Percentiles rank a stretch among this genome's conserved stretches.
phyloP scores from a whole-genome alignment of 2,888 invertebrate species.

The Camponotus fellah region DNA sequence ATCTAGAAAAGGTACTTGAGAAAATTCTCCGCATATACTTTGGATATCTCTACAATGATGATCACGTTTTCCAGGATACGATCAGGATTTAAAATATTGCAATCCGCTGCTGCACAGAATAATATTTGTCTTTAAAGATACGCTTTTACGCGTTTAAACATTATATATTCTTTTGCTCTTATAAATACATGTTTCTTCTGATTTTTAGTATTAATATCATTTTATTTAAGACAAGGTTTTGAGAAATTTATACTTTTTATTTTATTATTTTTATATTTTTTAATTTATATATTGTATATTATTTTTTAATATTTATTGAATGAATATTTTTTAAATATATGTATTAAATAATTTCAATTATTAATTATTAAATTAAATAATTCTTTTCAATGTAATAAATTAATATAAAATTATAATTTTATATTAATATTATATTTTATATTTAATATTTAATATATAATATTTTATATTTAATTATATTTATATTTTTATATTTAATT shows the following conservation, averaged over 20 bases:
- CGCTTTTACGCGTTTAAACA: not conserved
- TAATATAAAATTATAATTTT: too few relatives aligned
- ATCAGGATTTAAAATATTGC: not conserved
- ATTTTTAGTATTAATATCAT: not conserved
- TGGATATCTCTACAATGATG: not conserved
- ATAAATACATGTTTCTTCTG: not conserved
- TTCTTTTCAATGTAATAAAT: too few relatives aligned
- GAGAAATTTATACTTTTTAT: not conserved
- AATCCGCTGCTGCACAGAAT: not conserved
- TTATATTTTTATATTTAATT: too few relatives aligned
- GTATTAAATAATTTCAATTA: too few relatives aligned
- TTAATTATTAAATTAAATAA: too few relatives aligned
- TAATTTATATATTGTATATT: too few relatives aligned
- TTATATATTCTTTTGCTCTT: not conserved
- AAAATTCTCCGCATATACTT: not conserved
- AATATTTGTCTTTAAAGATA: not conserved
- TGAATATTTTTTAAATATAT: too few relatives aligned
- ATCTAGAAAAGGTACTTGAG: constrained; percentile 2
- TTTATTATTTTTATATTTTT: too few relatives aligned
- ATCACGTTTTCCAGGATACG: not conserved
- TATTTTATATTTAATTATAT: too few relatives aligned
- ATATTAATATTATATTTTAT: too few relatives aligned
- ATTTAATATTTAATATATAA: too few relatives aligned
- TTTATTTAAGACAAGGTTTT: not conserved
- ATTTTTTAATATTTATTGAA: too few relatives aligned